phyloP scores from a whole-genome alignment of 2,113 vertebrate species.

The Phasianus colchicus region DNA sequence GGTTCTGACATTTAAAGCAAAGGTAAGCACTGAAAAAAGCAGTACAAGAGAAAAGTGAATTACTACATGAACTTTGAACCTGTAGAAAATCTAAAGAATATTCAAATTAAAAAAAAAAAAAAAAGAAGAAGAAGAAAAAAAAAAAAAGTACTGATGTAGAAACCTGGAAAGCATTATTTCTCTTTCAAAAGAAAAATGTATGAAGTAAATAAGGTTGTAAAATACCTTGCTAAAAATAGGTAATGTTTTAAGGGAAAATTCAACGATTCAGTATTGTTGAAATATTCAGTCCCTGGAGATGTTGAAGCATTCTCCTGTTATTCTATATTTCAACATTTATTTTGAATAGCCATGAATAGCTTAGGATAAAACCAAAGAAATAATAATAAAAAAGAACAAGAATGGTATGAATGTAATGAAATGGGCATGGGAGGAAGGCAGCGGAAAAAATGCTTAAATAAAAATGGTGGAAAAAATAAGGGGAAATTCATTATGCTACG shows the following conservation, averaged over 20 bases:
- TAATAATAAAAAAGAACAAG: not conserved
- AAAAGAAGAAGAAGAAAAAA: not conserved
- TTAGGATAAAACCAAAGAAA: not conserved
- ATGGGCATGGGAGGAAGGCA: not conserved
- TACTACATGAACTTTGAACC: not conserved
- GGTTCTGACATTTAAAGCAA: slow-evolving; percentile 44
- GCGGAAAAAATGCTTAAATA: not conserved
- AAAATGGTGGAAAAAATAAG: not conserved
- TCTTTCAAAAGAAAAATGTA: not conserved
- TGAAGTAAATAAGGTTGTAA: not conserved
- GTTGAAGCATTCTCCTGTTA: not conserved
- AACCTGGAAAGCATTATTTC: not conserved
- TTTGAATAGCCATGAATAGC: not conserved
- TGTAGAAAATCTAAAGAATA: not conserved
- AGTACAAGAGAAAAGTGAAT: not conserved
- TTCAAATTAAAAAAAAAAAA: not conserved
- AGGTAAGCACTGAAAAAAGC: not conserved
- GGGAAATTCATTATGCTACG: not conserved
- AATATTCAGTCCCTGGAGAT: not conserved
- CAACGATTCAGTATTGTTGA: not conserved
- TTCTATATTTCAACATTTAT: not conserved
- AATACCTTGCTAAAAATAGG: not conserved
- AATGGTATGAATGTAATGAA: not conserved
- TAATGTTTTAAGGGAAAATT: not conserved
- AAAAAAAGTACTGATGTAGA: not conserved